Evolutionary conservation across 2,797 vertebrate genomes (phyloP).

Genomic region (Cheirogaleus major): DNA sequence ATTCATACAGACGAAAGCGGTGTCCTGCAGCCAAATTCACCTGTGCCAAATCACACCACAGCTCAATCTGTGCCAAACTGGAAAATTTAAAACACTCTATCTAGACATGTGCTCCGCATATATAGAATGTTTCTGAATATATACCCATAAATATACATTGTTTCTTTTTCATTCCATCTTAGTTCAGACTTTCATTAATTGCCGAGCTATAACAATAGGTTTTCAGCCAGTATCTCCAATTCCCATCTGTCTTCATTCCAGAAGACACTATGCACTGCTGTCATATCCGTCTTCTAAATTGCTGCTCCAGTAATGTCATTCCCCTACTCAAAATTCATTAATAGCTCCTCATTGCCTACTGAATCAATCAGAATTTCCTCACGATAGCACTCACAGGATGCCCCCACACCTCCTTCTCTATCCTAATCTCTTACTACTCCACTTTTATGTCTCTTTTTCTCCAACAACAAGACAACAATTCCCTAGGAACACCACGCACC

Average conservation of each 20-base stretch:
- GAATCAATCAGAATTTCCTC: not conserved
- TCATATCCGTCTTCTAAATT: not conserved
- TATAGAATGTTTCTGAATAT: not conserved
- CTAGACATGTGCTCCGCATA: not conserved
- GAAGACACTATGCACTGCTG: not conserved
- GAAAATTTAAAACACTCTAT: not conserved
- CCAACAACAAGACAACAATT: not conserved
- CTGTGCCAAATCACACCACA: not conserved
- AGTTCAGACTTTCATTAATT: conserved; percentile 3
- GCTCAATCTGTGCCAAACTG: not conserved
- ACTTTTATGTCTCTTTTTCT: not conserved
- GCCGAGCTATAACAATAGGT: not conserved
- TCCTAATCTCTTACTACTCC: not conserved
- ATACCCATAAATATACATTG: not conserved
- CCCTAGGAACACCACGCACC: not conserved
- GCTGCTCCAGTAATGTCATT: not conserved
- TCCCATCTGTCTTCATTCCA: not conserved
- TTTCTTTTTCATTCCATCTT: not conserved
- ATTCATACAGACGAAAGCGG: not conserved
- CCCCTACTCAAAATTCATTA: not conserved
- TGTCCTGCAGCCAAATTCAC: not conserved
- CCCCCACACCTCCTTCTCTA: not conserved
- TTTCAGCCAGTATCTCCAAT: not conserved
- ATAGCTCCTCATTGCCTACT: not conserved
- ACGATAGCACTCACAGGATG: not conserved